Evolutionary conservation across 2,888 invertebrate genomes (phyloP), one percentile per base, ranked within the genome.

Genomic region (Torymus texanus): DNA sequence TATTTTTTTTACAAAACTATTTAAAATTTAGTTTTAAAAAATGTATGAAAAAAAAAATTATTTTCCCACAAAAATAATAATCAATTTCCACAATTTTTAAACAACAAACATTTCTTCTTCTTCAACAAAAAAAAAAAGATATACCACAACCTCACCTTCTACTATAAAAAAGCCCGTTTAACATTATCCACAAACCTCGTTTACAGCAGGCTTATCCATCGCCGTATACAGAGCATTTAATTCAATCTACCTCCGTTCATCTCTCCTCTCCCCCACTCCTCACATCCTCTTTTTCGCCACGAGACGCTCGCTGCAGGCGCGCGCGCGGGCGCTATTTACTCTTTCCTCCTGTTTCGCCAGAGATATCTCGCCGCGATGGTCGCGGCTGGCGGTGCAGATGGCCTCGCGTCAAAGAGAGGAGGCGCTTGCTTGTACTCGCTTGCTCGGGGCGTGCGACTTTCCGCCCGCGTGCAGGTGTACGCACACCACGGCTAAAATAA

Each of bases 381-480:
- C 16, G 29, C 65, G 56, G 51, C 29, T 24, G 51, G 11, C 51
- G 51, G 11, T 24, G 76, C 72, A 66, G 65, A 77, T 71, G 71
- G 65, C 65, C 58, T 71, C 71, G 55, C 51, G 51, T 14, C n/a
- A 41, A 41, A 41, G 41, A 41, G 41, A 41, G 41, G 41, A 41
- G 41, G 41, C 41, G 41, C 41, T 41, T 41, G 8, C 41, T 5
- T n/a, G 16, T n/a, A 21, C 21, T 21, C 21, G 73, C 13, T 5
- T n/a, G 29, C 21, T 24, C 29, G 53, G n/a, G 21, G 67, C 53
- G 65, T 50, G 75, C 29, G 71, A 77, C 74, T 65, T 41, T 75
- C 58, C 21, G 58, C 21, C 14, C 21, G 21, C 68, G 55, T 62
- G 62, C 76, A 76, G 76, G 76, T 76, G 76, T 16, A 56, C 55